These are phyloP conservation scores for Gorsachius magnificus DNA, from an alignment of 2,797 vertebrate genomes.

Conservation along the genomic window DNA sequence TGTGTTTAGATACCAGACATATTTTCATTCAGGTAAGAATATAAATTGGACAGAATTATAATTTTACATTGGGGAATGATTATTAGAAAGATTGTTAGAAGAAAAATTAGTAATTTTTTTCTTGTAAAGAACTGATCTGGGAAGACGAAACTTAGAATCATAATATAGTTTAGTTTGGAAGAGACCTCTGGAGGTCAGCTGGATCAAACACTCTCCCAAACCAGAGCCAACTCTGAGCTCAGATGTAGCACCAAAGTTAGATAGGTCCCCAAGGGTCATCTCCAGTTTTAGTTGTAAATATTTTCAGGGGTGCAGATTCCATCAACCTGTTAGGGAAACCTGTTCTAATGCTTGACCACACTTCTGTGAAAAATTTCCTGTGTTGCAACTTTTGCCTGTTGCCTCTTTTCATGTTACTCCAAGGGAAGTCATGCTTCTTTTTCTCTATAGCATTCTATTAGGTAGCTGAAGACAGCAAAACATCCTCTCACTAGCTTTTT, in stretches of 20 bases:
- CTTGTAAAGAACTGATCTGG: not conserved
- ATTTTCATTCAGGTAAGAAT: not conserved
- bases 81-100: no score
- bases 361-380: not conserved
- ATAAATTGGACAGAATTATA: not conserved
- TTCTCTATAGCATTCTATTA: not conserved
- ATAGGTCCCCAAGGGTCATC: not conserved
- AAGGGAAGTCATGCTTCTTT: not conserved
- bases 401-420: not conserved
- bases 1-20: not conserved
- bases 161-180: not conserved
- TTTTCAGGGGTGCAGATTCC: not conserved
- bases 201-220: not conserved
- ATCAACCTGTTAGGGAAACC: not conserved
- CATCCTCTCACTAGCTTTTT: not conserved
- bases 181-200: not conserved
- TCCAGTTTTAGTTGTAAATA: not conserved
- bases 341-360: not conserved
- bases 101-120: no score
- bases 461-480: not conserved
- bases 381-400: not conserved
- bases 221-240: not conserved
- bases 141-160: not conserved
- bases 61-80: not conserved
- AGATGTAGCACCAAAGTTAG: not conserved